A percentile compares a stretch with the other conserved stretches of the same genome.
Conservation (phyloP, 2,113 vertebrate species). For the Myiozetetes cayanensis region DNA sequence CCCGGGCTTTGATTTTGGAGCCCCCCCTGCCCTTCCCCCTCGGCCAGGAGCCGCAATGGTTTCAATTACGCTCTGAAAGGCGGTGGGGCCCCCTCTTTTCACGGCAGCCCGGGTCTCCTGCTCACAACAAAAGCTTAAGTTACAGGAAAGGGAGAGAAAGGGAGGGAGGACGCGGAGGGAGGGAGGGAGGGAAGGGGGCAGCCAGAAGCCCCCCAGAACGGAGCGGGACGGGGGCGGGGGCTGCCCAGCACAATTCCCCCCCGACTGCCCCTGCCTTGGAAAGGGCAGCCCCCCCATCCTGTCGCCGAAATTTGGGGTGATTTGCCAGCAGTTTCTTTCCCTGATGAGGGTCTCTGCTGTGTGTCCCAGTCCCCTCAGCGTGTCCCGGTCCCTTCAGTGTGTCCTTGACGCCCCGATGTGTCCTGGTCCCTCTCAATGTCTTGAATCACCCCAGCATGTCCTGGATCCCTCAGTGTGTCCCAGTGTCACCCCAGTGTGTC, state of each 20-base stretch:
- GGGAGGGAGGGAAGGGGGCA: not conserved
- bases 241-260: too few relatives aligned
- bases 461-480: not conserved
- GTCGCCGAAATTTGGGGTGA: not conserved
- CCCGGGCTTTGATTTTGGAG: constrained; percentile 65
- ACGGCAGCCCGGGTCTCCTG: constrained; percentile 68
- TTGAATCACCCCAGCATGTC: not conserved
- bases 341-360: not conserved
- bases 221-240: not conserved
- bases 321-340: not conserved
- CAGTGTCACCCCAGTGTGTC: not conserved
- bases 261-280: not conserved
- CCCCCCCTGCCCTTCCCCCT: constrained; percentile 50
- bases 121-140: constrained; percentile 77
- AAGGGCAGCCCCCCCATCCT: not conserved
- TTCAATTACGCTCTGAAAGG: constrained; percentile 80
- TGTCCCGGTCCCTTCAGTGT: not conserved
- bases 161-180: constrained; percentile 25
- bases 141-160: constrained; percentile 73
- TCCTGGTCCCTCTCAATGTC: not conserved
- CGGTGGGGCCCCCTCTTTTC: constrained; percentile 73
- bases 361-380: accelerated
- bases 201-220: not conserved
- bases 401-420: not conserved
- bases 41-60: constrained; percentile 68